These are phyloP conservation scores for Bombus fervidus DNA, from an alignment of 1,140 invertebrate genomes.

Conservation along the genomic window DNA sequence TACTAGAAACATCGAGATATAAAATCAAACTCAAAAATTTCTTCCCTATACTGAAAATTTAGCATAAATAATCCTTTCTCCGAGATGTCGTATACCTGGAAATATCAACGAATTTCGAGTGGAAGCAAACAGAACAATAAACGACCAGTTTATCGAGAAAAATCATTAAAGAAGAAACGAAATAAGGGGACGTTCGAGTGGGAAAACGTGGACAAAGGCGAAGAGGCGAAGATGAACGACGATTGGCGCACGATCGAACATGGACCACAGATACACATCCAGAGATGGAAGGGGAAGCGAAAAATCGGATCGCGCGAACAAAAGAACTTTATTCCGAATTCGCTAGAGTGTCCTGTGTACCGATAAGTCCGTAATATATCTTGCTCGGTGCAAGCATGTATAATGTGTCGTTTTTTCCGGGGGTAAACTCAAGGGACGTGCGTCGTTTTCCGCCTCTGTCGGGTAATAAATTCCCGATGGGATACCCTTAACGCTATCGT, in stretches of 20 bases:
- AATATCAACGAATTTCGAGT: neutral
- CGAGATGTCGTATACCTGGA: neutral
- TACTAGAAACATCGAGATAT: neutral
- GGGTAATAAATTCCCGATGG: conserved; percentile 33
- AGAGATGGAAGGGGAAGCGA: neutral
- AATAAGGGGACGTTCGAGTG: neutral
- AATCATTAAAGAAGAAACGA: too few relatives aligned
- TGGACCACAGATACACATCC: neutral
- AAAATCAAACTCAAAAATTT: neutral
- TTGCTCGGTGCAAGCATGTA: neutral
- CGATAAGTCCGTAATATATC: conserved; percentile 45
- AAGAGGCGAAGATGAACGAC: conserved; percentile 1
- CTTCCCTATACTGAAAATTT: neutral
- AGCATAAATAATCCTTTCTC: neutral
- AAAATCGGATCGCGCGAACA: conserved; percentile 48
- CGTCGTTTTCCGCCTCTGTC: neutral
- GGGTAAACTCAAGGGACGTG: neutral
- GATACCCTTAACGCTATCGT: neutral
- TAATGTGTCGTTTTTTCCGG: neutral
- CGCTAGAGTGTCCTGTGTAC: neutral
- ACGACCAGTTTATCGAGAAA: neutral
- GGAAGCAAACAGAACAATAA: too few relatives aligned
- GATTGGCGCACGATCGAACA: neutral
- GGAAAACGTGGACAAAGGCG: neutral
- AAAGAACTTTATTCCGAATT: conserved; percentile 35